phyloP scores from a whole-genome alignment of 2,797 vertebrate genomes.

The Acanthurus lineatus region DNA sequence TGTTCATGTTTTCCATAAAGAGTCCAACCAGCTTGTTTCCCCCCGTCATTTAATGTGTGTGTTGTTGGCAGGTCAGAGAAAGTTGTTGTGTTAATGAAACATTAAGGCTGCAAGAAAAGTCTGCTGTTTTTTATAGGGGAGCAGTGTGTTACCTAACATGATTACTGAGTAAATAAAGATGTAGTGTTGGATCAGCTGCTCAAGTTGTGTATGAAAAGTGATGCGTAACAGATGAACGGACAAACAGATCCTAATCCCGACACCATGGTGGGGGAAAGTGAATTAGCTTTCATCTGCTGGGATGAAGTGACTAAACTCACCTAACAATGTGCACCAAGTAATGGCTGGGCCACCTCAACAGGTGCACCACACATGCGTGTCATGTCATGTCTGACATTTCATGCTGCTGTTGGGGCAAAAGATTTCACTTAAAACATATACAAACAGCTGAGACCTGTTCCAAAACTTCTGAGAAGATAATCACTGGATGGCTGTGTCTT shows the following conservation, averaged over 20 bases:
- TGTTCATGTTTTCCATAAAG: too few relatives aligned
- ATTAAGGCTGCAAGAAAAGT: neutral
- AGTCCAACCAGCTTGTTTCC: too few relatives aligned
- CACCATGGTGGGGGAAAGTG: slow-evolving; percentile 16
- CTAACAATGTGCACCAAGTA: neutral
- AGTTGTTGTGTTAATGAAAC: neutral
- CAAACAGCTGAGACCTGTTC: neutral
- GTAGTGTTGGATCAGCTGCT: neutral
- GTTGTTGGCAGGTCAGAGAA: neutral
- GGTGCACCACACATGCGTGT: neutral
- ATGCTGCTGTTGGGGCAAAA: too few relatives aligned
- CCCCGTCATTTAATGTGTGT: too few relatives aligned
- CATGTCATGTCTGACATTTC: neutral
- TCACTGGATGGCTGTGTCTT: neutral
- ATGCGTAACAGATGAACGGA: slow-evolving; percentile 46
- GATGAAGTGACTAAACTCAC: slow-evolving; percentile 20
- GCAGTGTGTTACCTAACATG: neutral
- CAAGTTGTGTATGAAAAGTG: slow-evolving; percentile 6
- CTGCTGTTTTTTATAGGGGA: neutral
- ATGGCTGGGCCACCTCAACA: neutral
- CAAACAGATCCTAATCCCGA: slow-evolving; percentile 45
- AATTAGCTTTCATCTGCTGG: slow-evolving; percentile 46
- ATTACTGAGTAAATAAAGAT: slow-evolving; percentile 1
- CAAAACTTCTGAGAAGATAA: neutral
- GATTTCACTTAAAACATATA: neutral